phyloP scores from a whole-genome alignment of 2,113 vertebrate species.

The Equus przewalskii region DNA sequence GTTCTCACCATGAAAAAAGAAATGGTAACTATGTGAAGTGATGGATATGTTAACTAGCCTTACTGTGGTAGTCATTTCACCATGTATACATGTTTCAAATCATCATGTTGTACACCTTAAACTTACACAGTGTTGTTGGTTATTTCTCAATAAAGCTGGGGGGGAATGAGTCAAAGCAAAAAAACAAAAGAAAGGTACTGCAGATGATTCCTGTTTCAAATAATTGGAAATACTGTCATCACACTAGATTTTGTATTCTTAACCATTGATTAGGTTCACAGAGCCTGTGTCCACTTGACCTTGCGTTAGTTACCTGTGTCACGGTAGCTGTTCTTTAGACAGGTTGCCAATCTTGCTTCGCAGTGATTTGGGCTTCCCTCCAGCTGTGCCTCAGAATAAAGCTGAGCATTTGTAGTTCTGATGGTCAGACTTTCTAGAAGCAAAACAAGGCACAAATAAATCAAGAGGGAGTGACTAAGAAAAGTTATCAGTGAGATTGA shows the following conservation, averaged over 20 bases:
- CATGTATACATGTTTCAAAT: neutral
- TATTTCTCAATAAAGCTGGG: neutral
- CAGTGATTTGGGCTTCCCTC: neutral
- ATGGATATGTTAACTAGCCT: neutral
- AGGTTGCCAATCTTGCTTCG: neutral
- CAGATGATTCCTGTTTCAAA: conserved; percentile 33
- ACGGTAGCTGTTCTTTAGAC: neutral
- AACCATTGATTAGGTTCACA: neutral
- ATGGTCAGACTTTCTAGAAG: neutral
- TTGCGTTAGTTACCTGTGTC: neutral
- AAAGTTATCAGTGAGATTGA: neutral
- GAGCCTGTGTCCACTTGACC: neutral
- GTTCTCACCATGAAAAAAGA: neutral
- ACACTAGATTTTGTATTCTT: neutral
- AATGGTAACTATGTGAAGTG: neutral
- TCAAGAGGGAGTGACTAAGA: neutral
- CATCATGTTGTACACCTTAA: neutral
- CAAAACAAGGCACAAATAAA: neutral
- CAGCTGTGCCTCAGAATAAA: neutral
- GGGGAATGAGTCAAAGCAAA: accelerated
- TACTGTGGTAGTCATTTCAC: neutral
- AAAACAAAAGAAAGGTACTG: neutral
- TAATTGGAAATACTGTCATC: neutral
- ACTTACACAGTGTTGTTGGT: neutral
- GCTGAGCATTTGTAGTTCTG: neutral